Conservation (phyloP, 2,113 vertebrate genomes). For the Toxotes chatareus region DNA sequence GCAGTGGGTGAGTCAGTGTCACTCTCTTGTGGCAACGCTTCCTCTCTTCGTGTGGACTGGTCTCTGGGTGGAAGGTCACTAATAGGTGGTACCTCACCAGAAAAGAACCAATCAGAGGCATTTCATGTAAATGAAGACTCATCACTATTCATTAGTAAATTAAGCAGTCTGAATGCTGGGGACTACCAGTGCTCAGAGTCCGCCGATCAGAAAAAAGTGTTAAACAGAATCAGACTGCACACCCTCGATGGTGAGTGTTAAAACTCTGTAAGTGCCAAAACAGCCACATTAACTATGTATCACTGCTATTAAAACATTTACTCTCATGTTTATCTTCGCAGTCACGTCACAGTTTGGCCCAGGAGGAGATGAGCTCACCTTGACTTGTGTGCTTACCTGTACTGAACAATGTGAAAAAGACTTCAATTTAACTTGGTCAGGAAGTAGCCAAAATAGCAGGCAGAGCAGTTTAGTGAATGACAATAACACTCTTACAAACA, state of each 20-base stretch:
- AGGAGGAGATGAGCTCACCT: slow-evolving; percentile 41
- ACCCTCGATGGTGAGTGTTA: slow-evolving; percentile 60
- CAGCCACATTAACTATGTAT: neutral
- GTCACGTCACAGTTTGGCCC: slow-evolving; percentile 44
- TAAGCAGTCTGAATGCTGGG: slow-evolving; percentile 54
- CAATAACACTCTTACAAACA: slow-evolving; percentile 36
- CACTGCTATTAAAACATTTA: neutral
- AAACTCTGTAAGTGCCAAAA: neutral
- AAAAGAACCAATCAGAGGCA: neutral
- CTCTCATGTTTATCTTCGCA: slow-evolving; percentile 25
- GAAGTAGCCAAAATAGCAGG: neutral
- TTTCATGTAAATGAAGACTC: slow-evolving; percentile 28
- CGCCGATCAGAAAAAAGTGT: neutral
- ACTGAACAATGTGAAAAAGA: slow-evolving; percentile 52
- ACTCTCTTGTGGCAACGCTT: slow-evolving; percentile 56
- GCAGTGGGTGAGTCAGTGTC: slow-evolving; percentile 68
- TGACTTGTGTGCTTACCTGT: slow-evolving; percentile 71
- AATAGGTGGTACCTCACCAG: neutral
- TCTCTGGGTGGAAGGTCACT: neutral
- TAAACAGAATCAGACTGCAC: slow-evolving; percentile 55
- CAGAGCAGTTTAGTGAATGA: slow-evolving; percentile 6
- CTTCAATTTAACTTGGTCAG: slow-evolving; percentile 68
- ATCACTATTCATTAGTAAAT: slow-evolving; percentile 54
- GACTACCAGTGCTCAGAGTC: slow-evolving; percentile 61
- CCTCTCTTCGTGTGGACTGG: slow-evolving; percentile 48